A percentile compares a stretch with the other conserved stretches of the same genome.
phyloP scores from a whole-genome alignment of 2,797 vertebrate species.

The Lophius americanus region DNA sequence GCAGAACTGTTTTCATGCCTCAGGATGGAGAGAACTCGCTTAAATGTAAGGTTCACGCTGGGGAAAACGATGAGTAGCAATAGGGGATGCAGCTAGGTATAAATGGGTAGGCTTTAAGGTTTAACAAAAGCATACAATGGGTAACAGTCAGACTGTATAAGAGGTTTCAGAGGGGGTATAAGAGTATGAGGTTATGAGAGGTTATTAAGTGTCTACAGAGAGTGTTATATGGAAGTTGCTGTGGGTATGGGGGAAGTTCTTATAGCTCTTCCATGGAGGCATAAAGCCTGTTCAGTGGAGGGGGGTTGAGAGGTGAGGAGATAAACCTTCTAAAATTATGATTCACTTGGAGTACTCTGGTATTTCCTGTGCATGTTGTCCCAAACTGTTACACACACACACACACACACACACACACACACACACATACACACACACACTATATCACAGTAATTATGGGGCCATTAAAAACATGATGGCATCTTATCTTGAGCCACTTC shows the following conservation, averaged over 20 bases:
- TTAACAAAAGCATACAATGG: conserved; percentile 47
- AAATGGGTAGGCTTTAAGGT: conserved; percentile 32
- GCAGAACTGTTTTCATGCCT: neutral
- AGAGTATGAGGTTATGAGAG: conserved; percentile 56
- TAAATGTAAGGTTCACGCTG: conserved; percentile 37
- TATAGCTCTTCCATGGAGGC: conserved; percentile 18
- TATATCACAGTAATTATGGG: conserved; percentile 41
- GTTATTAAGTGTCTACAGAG: conserved; percentile 27
- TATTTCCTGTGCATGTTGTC: conserved; percentile 80
- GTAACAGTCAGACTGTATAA: conserved; percentile 20
- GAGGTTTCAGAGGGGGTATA: conserved; percentile 53
- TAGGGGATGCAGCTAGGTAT: conserved; percentile 40
- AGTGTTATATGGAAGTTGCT: neutral
- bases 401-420: conserved; percentile 52
- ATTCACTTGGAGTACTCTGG: conserved; percentile 74
- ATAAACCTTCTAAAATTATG: conserved; percentile 56
- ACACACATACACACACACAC: conserved; percentile 55
- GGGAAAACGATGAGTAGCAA: conserved; percentile 49
- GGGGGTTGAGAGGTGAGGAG: conserved; percentile 1
- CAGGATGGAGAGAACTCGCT: conserved; percentile 15
- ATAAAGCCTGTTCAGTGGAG: neutral
- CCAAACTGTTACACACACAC: conserved; percentile 56
- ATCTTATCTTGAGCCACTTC: conserved; percentile 66
- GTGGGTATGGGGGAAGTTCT: conserved; percentile 3
- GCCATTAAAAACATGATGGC: conserved; percentile 45